Percentiles rank a stretch among this genome's conserved stretches.
Evolutionary conservation across 2,113 vertebrate genomes (phyloP).

Genomic region (Laticauda laticaudata): DNA sequence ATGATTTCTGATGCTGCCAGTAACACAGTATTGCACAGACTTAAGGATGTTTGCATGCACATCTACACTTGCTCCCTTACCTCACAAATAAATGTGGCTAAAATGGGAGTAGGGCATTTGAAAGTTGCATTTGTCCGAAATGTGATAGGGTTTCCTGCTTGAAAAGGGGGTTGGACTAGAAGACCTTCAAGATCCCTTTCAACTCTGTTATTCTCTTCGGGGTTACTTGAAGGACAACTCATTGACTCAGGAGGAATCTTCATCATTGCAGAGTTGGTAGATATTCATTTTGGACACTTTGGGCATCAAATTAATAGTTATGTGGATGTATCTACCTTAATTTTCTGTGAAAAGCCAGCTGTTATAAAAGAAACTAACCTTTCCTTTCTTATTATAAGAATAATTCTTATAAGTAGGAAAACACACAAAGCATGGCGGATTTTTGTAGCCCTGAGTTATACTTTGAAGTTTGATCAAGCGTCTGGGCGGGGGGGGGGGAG

Average conservation of each 20-base stretch:
- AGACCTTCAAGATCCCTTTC: not conserved
- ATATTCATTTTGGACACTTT: not conserved
- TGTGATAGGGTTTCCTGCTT: too few species aligned
- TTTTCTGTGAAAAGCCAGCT: not conserved
- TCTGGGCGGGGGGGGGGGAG: not conserved
- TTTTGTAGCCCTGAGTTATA: not conserved
- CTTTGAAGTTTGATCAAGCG: not conserved
- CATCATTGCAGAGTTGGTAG: not conserved
- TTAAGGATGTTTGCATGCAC: not conserved
- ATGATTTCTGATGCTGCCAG: not conserved
- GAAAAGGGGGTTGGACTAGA: not conserved
- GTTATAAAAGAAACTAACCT: not conserved
- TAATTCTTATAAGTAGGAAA: not conserved
- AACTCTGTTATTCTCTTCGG: not conserved
- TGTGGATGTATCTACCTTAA: not conserved
- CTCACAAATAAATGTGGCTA: not conserved
- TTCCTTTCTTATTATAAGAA: not conserved
- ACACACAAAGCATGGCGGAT: not conserved
- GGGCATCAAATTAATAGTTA: not conserved
- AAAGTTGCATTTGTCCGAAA: not conserved
- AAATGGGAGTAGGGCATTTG: not conserved
- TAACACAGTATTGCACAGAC: not conserved
- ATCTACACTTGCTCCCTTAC: not conserved
- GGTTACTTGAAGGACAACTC: not conserved
- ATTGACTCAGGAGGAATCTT: not conserved